Base-by-base conservation (phyloP, 53 echinoderm and acorn worm species). In the Hippasteria phrygiana region DNA sequence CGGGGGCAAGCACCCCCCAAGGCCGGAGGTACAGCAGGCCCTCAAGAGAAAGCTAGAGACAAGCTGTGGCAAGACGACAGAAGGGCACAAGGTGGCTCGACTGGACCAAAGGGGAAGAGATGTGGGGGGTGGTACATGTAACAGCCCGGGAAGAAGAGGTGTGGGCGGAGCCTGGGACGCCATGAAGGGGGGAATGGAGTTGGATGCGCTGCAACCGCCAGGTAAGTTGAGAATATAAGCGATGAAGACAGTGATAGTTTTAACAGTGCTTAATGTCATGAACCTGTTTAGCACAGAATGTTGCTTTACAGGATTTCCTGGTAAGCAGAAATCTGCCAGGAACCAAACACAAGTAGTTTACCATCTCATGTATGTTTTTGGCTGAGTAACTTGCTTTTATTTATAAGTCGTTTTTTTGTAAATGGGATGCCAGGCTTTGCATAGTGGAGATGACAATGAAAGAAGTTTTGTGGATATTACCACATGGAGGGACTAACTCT, bases 11-110 rank as follows among this genome's bases (percentile, higher is more conserved):
- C 45, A 85, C 1, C 33, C 18, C 22, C 83, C 45, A 47, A 88
- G 14, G 22, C 24, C 55, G 1, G 39, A 20, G 35, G 31, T 69
- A 11, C 69, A 85, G 45, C 85, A 48, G 67, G 55, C 73, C 29
- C 71, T 89, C 40, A 92, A 92, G 63, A 74, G 92, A 22, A 92
- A 92, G 29, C 81, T 45, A 12, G 88, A 92, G 75, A 79, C 51
- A 4, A 82, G 66, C 32, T 62, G 79, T 39, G 65, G 75, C 63
- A 67, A 81, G 66, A 26, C 11, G 14, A 29, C 14, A 4, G 79
- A 74, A 4, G 48, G 40, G 11, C 54, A 37, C 85, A 85, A 85
- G n/a, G 22, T 85, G 71, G 85, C 85, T 22, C 62, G 51, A 37
- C 32, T 82, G 51, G 46, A 88, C 17, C 50, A 80, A 2, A 35